Percentiles rank a stretch among this genome's conserved stretches.
phyloP scores from a whole-genome alignment of 2,888 invertebrate species.

The Apomyelois bistriatella region DNA sequence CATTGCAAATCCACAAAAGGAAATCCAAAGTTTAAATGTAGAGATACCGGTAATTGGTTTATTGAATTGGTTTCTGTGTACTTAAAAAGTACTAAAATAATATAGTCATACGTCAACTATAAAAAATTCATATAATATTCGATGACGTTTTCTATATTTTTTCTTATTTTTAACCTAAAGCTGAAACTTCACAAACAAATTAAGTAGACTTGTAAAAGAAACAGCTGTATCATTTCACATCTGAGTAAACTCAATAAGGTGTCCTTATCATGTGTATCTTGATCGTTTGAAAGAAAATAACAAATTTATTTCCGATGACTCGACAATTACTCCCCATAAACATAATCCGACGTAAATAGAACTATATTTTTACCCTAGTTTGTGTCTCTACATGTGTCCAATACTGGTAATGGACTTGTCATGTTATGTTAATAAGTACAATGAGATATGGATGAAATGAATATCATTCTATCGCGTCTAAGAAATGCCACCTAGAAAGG shows the following conservation, averaged over 20 bases:
- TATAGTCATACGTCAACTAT: too few species aligned
- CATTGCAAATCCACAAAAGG: too few species aligned
- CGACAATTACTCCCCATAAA: conserved; percentile 34
- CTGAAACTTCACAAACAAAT: too few species aligned
- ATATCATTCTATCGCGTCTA: conserved; percentile 63
- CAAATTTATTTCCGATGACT: conserved; percentile 60
- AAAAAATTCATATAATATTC: too few species aligned
- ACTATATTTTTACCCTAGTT: conserved; percentile 41
- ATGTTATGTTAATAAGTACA: conserved; percentile 74
- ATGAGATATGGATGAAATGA: conserved; percentile 59
- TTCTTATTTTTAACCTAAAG: too few species aligned
- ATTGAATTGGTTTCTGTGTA: too few species aligned
- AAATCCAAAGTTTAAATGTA: too few species aligned
- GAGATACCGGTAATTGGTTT: too few species aligned
- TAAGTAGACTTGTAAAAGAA: too few species aligned
- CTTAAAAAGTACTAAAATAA: too few species aligned
- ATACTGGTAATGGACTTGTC: conserved; percentile 72
- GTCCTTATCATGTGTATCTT: conserved; percentile 38
- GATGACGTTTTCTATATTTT: neutral
- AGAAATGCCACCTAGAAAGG: conserved; percentile 43
- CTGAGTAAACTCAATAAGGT: conserved; percentile 28
- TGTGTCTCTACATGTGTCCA: conserved; percentile 47
- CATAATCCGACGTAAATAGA: conserved; percentile 37
- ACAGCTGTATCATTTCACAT: conserved; percentile 24
- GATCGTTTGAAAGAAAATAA: conserved; percentile 52